phyloP scores from a whole-genome alignment of 2,888 invertebrate genomes.

The Rhagophthalmus giganteus region DNA sequence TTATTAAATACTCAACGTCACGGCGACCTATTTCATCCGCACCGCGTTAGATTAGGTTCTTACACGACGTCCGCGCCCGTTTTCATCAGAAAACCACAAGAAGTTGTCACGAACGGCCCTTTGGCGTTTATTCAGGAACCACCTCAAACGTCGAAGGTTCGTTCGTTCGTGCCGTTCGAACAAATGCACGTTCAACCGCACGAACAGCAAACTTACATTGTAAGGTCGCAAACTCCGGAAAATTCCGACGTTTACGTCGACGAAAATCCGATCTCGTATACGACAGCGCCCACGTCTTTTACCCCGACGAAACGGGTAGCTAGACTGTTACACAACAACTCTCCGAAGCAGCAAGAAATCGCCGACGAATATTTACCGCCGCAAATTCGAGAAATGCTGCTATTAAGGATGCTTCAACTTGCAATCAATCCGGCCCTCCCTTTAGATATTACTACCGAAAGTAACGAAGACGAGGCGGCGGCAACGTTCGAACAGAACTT shows the following conservation, averaged over 20 bases:
- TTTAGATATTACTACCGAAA: conserved; percentile 42
- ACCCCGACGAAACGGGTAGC: conserved; percentile 48
- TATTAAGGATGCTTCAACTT: conserved; percentile 72
- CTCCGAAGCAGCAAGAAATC: conserved; percentile 43
- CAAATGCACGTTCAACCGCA: conserved; percentile 22
- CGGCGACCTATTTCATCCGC: conserved; percentile 7
- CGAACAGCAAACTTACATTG: conserved; percentile 29
- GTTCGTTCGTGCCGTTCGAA: conserved; percentile 1
- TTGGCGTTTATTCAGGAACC: conserved; percentile 21
- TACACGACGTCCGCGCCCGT: conserved; percentile 8
- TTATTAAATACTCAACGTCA: conserved; percentile 49
- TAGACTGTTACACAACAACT: conserved; percentile 37
- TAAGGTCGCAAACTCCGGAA: conserved; percentile 15
- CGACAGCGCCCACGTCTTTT: conserved; percentile 37
- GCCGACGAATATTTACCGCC: conserved; percentile 68
- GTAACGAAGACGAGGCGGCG: conserved; percentile 45
- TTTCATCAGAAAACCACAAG: conserved; percentile 15
- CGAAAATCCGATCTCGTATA: conserved; percentile 28
- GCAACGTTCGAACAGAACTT: conserved; percentile 58
- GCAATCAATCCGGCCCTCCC: conserved; percentile 68
- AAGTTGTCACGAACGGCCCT: conserved; percentile 10
- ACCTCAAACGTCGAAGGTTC: conserved; percentile 10
- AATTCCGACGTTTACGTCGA: conserved; percentile 22
- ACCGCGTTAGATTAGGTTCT: background rate
- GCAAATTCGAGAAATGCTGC: conserved; percentile 70